These are phyloP conservation scores for Cylas formicarius DNA, from an alignment of 1,140 invertebrate genomes.

Conservation along the genomic window DNA sequence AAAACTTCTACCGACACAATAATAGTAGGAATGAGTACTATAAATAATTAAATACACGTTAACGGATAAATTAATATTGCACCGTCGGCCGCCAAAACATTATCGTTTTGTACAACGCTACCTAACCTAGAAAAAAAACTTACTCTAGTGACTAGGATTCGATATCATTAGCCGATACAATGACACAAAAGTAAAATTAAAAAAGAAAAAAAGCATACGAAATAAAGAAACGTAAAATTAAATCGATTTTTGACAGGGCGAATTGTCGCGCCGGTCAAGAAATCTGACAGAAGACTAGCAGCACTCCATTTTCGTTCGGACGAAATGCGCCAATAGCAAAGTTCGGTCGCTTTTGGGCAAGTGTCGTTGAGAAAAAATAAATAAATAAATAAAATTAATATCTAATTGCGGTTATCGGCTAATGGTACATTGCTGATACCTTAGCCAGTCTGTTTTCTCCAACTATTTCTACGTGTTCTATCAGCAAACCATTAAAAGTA, in stretches of 20 bases:
- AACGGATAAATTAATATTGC: too few species aligned
- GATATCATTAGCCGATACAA: slow-evolving; percentile 38
- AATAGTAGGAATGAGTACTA: slow-evolving; percentile 23
- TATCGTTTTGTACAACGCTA: too few species aligned
- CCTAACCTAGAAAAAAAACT: slow-evolving; percentile 13
- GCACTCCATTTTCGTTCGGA: slow-evolving; percentile 33
- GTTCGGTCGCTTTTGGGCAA: too few species aligned
- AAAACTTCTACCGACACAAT: slow-evolving; percentile 10
- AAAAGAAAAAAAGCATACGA: slow-evolving; percentile 9
- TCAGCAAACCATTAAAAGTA: too few species aligned
- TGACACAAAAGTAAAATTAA: slow-evolving; percentile 4
- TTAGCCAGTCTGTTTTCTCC: neutral
- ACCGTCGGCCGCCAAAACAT: slow-evolving; percentile 10
- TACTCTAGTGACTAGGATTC: slow-evolving; percentile 33
- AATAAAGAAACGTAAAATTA: slow-evolving; percentile 27
- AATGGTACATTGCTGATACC: slow-evolving; percentile 30
- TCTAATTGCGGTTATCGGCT: slow-evolving; percentile 39
- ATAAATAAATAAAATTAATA: too few species aligned
- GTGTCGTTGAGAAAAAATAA: too few species aligned
- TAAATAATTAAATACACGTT: too few species aligned
- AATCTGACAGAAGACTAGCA: too few species aligned
- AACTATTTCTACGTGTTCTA: too few species aligned
- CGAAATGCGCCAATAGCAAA: too few species aligned
- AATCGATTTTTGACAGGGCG: too few species aligned
- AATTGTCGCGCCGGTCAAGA: too few species aligned